These are phyloP conservation scores for Maniola hyperantus DNA, from an alignment of 2,888 invertebrate species.

Conservation along the genomic window DNA sequence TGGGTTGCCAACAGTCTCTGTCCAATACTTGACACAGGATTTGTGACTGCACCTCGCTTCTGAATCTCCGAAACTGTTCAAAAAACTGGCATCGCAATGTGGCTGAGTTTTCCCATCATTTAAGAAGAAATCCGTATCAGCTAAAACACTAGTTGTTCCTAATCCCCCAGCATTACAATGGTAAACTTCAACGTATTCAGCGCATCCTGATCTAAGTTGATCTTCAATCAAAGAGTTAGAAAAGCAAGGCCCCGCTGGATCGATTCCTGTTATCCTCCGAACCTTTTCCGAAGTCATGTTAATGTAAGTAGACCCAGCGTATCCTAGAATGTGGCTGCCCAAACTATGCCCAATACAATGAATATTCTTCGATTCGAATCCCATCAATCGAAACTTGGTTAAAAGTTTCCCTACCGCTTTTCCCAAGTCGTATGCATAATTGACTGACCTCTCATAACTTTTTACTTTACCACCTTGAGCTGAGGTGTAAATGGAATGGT, in stretches of 20 bases:
- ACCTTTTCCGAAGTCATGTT: slow-evolving; percentile 63
- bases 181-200: slow-evolving; percentile 82
- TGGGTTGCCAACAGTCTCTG: slow-evolving; percentile 60
- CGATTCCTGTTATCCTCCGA: slow-evolving; percentile 67
- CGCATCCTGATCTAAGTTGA: slow-evolving; percentile 79
- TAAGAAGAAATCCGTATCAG: slow-evolving; percentile 83
- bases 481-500: slow-evolving; percentile 70
- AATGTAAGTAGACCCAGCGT: slow-evolving; percentile 56
- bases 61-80: slow-evolving; percentile 66
- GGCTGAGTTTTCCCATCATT: slow-evolving; percentile 81
- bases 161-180: slow-evolving; percentile 83
- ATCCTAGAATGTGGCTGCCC: slow-evolving; percentile 69
- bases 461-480: slow-evolving; percentile 58
- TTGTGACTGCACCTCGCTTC: slow-evolving; percentile 74
- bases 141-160: slow-evolving; percentile 76
- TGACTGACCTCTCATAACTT: slow-evolving; percentile 71
- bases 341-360: slow-evolving; percentile 73
- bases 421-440: slow-evolving; percentile 63
- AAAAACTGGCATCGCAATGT: slow-evolving; percentile 66
- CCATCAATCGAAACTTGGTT: slow-evolving; percentile 55
- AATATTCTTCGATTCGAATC: slow-evolving; percentile 63
- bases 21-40: slow-evolving; percentile 65
- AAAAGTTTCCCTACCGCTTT: slow-evolving; percentile 60
- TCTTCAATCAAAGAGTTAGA: slow-evolving; percentile 66
- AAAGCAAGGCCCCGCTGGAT: slow-evolving; percentile 77